Evolutionary conservation across 2,888 invertebrate species (phyloP).

Genomic region (Prenolepis imparis): DNA sequence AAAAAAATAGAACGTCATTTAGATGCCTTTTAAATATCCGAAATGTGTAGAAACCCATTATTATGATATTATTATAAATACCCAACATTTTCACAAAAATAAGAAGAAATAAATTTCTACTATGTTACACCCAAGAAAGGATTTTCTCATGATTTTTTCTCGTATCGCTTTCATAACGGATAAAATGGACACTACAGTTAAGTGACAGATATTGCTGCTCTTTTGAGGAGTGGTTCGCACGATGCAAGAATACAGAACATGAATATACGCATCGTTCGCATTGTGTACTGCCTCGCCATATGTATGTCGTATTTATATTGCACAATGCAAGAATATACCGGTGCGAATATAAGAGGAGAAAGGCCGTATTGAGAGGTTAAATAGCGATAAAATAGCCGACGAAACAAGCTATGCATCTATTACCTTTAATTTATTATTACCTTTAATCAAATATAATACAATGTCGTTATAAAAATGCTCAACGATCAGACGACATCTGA

Average conservation of each 20-base stretch:
- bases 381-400: not conserved
- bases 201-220: slow-evolving; percentile 45
- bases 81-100: not conserved
- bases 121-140: not conserved
- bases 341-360: slow-evolving; percentile 22
- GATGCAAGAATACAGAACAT: slow-evolving; percentile 58
- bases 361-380: slow-evolving; percentile 19
- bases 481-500: not conserved
- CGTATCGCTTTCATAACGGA: not conserved
- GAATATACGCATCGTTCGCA: slow-evolving; percentile 64
- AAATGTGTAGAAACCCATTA: too few relatives aligned
- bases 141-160: not conserved
- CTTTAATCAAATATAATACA: too few relatives aligned
- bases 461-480: not conserved
- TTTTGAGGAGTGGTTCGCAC: slow-evolving; percentile 59
- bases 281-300: slow-evolving; percentile 58
- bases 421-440: slow-evolving; percentile 5
- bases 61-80: not conserved
- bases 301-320: slow-evolving; percentile 47
- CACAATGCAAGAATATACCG: slow-evolving; percentile 45
- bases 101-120: not conserved
- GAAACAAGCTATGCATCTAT: not conserved
- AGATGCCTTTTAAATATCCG: not conserved
- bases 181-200: not conserved
- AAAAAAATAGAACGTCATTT: too few relatives aligned